Percentiles rank a stretch among this genome's conserved stretches.
These are phyloP conservation scores for Struthio camelus DNA, from an alignment of 2,113 vertebrate genomes.

Conservation along the genomic window DNA sequence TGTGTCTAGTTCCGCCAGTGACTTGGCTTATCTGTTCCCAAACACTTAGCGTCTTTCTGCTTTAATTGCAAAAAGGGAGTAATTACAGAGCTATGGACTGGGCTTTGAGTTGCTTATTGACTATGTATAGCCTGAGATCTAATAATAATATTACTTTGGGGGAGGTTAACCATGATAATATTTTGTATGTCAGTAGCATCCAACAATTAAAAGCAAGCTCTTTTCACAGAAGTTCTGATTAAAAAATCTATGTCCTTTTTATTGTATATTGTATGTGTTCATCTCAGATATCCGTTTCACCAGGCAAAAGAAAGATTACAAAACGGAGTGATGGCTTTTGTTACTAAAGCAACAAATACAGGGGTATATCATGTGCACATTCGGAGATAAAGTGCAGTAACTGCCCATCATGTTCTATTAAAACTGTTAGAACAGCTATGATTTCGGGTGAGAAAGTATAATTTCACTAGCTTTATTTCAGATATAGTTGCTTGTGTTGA, in stretches of 20 bases:
- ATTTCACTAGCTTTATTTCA: background rate
- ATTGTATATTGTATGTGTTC: background rate
- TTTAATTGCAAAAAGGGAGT: background rate
- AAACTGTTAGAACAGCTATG: background rate
- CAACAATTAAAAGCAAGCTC: background rate
- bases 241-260: background rate
- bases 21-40: background rate
- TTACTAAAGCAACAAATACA: background rate
- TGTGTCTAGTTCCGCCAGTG: background rate
- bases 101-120: background rate
- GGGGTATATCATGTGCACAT: fast-evolving
- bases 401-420: background rate
- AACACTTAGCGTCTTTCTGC: background rate
- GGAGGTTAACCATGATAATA: background rate
- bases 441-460: background rate
- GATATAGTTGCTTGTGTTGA: background rate
- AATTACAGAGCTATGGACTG: background rate
- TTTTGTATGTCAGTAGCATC: background rate
- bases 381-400: background rate
- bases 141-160: background rate
- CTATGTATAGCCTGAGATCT: background rate
- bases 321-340: background rate
- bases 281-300: background rate
- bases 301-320: background rate
- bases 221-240: background rate